Conservation (phyloP, 2,113 vertebrate genomes). For the Ageneiosus marmoratus region DNA sequence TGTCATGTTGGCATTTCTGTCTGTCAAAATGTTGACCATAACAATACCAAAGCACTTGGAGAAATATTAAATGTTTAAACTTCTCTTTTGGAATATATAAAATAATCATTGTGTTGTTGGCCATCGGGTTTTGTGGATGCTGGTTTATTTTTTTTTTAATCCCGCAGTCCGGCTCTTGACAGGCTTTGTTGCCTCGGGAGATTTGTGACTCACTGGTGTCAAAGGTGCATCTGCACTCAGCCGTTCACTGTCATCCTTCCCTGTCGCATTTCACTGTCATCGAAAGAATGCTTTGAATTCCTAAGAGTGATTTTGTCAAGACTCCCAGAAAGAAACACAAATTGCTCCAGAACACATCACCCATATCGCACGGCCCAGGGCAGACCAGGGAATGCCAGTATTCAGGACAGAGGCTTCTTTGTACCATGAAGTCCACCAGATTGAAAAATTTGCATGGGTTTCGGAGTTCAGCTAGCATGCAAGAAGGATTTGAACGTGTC, state of each 20-base stretch:
- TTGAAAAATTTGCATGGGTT: conserved; percentile 21
- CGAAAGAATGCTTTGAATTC: conserved; percentile 49
- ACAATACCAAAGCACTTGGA: too few relatives aligned
- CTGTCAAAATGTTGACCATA: neutral
- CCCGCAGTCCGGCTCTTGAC: neutral
- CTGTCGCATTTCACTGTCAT: conserved; percentile 47
- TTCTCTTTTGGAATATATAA: neutral
- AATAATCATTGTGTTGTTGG: neutral
- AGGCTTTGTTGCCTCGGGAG: conserved; percentile 22
- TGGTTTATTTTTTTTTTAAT: neutral
- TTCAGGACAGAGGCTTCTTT: conserved; percentile 6
- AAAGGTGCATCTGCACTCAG: conserved; percentile 43
- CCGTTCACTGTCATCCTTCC: conserved; percentile 44
- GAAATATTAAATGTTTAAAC: neutral
- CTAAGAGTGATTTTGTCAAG: conserved; percentile 33
- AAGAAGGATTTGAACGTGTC: neutral
- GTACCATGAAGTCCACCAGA: conserved; percentile 1
- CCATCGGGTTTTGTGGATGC: neutral
- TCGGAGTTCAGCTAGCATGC: neutral
- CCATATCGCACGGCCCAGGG: neutral
- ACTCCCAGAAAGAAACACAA: neutral
- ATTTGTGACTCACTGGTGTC: conserved; percentile 30
- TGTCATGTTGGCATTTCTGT: too few relatives aligned
- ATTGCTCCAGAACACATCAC: conserved; percentile 13
- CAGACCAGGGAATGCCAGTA: neutral